Evolutionary conservation across 2,797 vertebrate species (phyloP), one percentile per base, ranked within the genome.

Genomic region (Loriculus beryllinus): DNA sequence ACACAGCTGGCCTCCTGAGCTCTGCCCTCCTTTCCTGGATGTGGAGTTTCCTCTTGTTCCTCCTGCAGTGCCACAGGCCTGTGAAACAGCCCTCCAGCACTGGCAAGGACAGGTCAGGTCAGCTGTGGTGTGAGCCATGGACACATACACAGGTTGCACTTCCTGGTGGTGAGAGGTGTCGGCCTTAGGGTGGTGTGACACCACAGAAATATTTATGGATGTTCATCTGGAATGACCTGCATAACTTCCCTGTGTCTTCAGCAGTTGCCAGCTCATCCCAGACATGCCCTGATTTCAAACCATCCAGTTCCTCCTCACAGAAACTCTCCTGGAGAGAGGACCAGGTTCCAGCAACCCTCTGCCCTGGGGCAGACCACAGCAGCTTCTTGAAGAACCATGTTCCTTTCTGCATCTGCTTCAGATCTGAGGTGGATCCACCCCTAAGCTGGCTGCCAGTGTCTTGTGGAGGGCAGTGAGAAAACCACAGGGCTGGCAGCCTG

Each of bases 161-260:
- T 88, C 74, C 84, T 93, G 91, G 59, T 91, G 69, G 51, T 70
- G 70, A 28, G 86, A 60, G 75, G 70, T 86, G 77, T 72, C 21
- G 65, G 75, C 84, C 84, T 77, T 42, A 39, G 60, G 79, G 40
- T 71, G 68, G 31, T 85, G 68, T 74, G 75, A 31, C 54, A 12
- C 13, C 88, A 60, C 40, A 68, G 31, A 87, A 92, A 43, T 59
- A 88, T 15, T 45, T 71, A 59, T 6, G 83, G 60, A 20, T 17
- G 14, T 82, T 83, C 10, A 3, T 76, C 81, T 93, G 78, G 83
- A 84, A 70, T 77, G 75, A 91, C 91, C 89, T 85, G 84, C 52
- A 5, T 59, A 25, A 87, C 78, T 89, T 65, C 67, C 35, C 47
- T 3, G 1, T 76, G 48, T 60, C 68, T 91, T 72, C 75, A 82